Percentiles rank a stretch among this genome's conserved stretches.
phyloP scores from a whole-genome alignment of 53 echinoderm and acorn worm species.

The Stichopus horrens region DNA sequence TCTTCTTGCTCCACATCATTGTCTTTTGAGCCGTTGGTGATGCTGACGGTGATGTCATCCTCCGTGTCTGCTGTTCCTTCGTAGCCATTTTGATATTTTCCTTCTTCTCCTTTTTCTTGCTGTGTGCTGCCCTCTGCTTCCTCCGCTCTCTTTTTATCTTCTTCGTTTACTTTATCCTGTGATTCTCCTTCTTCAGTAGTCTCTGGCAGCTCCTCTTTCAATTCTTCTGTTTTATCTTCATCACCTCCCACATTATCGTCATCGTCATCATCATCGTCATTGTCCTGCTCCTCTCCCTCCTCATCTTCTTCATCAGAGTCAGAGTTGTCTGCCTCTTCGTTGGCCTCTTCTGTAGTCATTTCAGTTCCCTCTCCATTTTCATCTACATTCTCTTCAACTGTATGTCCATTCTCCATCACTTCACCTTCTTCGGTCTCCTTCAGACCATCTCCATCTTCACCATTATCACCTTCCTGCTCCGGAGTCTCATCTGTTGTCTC shows the following conservation, averaged over 20 bases:
- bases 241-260: neutral
- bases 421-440: neutral
- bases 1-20: slow-evolving; percentile 1
- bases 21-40: slow-evolving; percentile 35
- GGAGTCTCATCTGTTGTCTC: slow-evolving; percentile 1
- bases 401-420: slow-evolving; percentile 32
- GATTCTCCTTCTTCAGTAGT: neutral
- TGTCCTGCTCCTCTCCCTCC: neutral
- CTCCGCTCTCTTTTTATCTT: neutral
- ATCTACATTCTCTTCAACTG: neutral
- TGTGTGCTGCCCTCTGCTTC: neutral
- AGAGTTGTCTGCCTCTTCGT: slow-evolving; percentile 16
- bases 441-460: neutral
- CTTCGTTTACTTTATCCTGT: neutral
- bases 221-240: neutral
- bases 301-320: slow-evolving; percentile 19
- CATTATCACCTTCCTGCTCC: slow-evolving; percentile 22
- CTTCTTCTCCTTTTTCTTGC: neutral
- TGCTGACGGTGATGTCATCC: slow-evolving; percentile 26
- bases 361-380: neutral
- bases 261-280: slow-evolving; percentile 15
- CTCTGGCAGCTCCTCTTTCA: neutral
- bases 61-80: slow-evolving; percentile 12
- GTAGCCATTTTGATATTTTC: neutral
- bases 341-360: neutral